Evolutionary conservation across 2,113 vertebrate genomes (phyloP), one percentile per base, ranked within the genome.

Genomic region (Arenaria interpres): DNA sequence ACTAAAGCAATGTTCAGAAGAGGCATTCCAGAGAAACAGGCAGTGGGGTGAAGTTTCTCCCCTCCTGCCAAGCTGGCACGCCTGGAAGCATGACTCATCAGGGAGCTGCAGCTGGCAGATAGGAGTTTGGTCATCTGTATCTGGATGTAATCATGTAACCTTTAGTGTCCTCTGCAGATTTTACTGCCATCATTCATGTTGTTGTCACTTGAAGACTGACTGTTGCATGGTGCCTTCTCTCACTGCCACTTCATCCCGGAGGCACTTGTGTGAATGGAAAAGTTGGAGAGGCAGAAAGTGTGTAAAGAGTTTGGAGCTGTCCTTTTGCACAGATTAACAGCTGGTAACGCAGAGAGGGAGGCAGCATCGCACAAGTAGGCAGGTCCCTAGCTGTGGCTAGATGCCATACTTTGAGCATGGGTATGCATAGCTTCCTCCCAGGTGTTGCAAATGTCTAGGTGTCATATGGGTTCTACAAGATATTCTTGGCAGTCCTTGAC

Each of bases 401-500:
- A 11, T 76, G 48, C 28, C 35, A 10, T 59, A 32, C 14, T 87
- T 39, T 15, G 16, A 25, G 8, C 57, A 25, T 48, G 20, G 16
- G 2, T 30, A 16, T 33, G 14, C 21, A 18, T 41, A 48, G 12
- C 50, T 84, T 81, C 19, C 46, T 89, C 35, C 0, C 23, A 37
- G 41, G 12, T 75, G 35, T 2, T 75, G 12, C 25, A 63, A 35
- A 19, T n/a, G 12, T 63, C n/a, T 59, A 67, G 22, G 22, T n/a
- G 3, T n/a, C 3, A 2, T 33, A 9, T 50, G 35, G 2, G 9
- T 50, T 66, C 54, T 43, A 43, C 1, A 1, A 32, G 3, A 27
- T 59, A 28, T 67, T 62, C 41, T 64, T 75, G 48, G 19, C 24
- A 96, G 41, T 62, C 25, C 30, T 69, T 71, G 45, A 32, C 8